A percentile compares a stretch with the other conserved stretches of the same genome.
Evolutionary conservation across 2,113 vertebrate genomes (phyloP).

Genomic region (Cromileptes altivelis): DNA sequence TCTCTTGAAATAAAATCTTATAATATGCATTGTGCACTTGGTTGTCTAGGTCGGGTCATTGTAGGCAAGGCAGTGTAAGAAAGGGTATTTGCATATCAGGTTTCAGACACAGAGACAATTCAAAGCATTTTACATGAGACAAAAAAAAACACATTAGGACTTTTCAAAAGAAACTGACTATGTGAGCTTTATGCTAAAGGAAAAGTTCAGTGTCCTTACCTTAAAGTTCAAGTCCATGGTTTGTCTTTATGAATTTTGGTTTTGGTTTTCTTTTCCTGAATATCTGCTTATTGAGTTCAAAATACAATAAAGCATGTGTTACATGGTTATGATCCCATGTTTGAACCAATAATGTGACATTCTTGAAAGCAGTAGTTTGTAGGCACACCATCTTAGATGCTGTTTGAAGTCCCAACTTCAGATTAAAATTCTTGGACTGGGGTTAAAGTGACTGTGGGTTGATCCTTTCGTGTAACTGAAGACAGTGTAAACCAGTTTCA

Average conservation of each 20-base stretch:
- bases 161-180: background rate
- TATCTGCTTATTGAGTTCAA: background rate
- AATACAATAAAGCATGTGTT: background rate
- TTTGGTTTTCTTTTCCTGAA: background rate
- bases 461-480: slow-evolving; percentile 52
- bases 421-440: slow-evolving; percentile 51
- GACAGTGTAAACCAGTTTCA: slow-evolving; percentile 53
- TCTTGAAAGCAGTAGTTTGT: slow-evolving; percentile 20
- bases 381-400: slow-evolving; percentile 8
- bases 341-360: background rate
- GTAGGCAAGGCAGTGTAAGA: background rate
- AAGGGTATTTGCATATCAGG: background rate
- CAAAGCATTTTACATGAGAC: background rate
- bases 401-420: slow-evolving; percentile 17
- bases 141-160: background rate
- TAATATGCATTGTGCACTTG: background rate
- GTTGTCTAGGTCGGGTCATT: background rate
- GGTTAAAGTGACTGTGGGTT: slow-evolving; percentile 45
- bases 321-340: background rate
- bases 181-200: background rate
- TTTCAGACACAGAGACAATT: slow-evolving; percentile 7
- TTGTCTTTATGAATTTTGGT: background rate
- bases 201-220: background rate
- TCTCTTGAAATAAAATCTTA: background rate
- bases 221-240: background rate